Percentiles rank a stretch among this genome's conserved stretches.
Evolutionary conservation across 2,797 vertebrate species (phyloP).

Genomic region (Denticeps clupeoides): DNA sequence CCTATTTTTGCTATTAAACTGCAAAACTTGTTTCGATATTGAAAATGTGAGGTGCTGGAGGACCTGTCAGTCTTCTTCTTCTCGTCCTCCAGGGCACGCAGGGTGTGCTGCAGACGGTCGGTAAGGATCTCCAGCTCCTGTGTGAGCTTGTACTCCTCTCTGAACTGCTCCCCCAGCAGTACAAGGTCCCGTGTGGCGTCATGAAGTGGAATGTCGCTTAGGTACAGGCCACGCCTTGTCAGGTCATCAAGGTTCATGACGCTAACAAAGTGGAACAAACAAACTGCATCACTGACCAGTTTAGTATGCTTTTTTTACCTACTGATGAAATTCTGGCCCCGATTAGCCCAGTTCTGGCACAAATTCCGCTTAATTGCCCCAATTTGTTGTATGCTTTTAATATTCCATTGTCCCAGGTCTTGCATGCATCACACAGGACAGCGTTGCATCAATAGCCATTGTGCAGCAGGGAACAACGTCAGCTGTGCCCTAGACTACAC

Average conservation of each 20-base stretch:
- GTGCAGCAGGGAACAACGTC: no score
- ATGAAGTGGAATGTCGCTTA: constrained; percentile 94
- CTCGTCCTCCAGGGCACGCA: constrained; percentile 91
- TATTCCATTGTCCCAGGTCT: no score
- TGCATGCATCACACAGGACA: no score
- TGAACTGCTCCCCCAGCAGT: constrained; percentile 93
- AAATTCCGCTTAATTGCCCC: no score
- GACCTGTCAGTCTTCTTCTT: constrained; percentile 99
- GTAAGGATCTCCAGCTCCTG: constrained; percentile 96
- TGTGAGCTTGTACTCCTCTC: constrained; percentile 96
- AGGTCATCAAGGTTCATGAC: constrained; percentile 98
- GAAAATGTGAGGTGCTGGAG: neutral
- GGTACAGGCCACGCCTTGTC: constrained; percentile 85
- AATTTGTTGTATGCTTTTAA: no score
- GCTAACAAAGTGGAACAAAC: constrained; percentile 42
- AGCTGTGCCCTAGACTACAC: no score
- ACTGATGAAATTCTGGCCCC: no score
- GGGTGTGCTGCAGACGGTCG: constrained; percentile 90
- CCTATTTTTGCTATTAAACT: no score
- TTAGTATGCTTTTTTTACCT: no score
- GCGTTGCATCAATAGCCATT: no score
- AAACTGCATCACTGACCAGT: no score
- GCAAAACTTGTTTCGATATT: neutral
- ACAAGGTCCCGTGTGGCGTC: constrained; percentile 94
- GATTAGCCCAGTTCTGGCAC: no score